A percentile compares a stretch with the other conserved stretches of the same genome.
Conservation (phyloP, 2,888 invertebrate species). For the Napeogenes sylphis region DNA sequence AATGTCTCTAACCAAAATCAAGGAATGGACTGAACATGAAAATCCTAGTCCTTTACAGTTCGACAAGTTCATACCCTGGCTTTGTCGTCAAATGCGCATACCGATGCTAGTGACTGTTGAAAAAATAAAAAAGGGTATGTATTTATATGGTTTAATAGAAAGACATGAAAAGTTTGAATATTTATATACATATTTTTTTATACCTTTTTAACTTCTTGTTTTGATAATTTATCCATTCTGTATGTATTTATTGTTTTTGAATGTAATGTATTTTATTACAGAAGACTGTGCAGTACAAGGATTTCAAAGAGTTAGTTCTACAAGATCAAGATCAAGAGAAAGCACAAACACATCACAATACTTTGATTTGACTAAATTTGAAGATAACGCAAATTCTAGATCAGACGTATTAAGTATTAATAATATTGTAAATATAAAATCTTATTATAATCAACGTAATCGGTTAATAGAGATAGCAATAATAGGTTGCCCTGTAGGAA, state of each 20-base stretch:
- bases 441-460: slow-evolving; percentile 40
- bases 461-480: slow-evolving; percentile 45
- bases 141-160: neutral
- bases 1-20: slow-evolving; percentile 5
- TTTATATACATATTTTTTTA: too few relatives aligned
- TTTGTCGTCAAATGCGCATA: slow-evolving; percentile 39
- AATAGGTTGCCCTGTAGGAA: slow-evolving; percentile 24
- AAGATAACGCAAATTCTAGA: neutral
- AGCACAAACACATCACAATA: slow-evolving; percentile 2
- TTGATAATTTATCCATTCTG: too few relatives aligned
- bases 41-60: slow-evolving; percentile 46
- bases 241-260: too few relatives aligned
- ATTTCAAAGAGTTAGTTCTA: slow-evolving; percentile 1
- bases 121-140: slow-evolving; percentile 36
- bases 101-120: slow-evolving; percentile 35
- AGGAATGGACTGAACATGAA: slow-evolving; percentile 7
- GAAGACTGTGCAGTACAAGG: too few relatives aligned
- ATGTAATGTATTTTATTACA: too few relatives aligned
- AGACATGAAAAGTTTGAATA: neutral
- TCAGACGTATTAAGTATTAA: slow-evolving; percentile 1
- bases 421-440: slow-evolving; percentile 32
- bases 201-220: too few relatives aligned
- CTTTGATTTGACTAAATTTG: neutral
- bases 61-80: slow-evolving; percentile 52
- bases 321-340: slow-evolving; percentile 10